Conservation (phyloP, 1,140 invertebrate species). For the Parapsyche elsis region DNA sequence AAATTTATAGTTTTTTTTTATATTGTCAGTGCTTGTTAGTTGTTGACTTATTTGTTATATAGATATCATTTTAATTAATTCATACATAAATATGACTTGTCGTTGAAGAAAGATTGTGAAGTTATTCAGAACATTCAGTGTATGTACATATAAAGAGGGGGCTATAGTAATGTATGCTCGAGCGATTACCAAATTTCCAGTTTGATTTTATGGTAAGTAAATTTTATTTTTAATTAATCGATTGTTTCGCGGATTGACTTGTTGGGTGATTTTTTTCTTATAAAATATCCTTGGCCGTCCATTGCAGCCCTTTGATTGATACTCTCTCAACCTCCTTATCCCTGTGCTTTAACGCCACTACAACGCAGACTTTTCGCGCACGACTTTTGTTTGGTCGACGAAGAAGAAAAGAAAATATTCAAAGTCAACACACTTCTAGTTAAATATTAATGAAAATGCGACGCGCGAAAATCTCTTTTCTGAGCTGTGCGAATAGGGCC, state of each 20-base stretch:
- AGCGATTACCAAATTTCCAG: neutral
- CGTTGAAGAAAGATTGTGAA: slow-evolving; percentile 14
- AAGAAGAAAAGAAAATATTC: slow-evolving; percentile 39
- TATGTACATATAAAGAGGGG: neutral
- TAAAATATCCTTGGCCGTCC: slow-evolving; percentile 34
- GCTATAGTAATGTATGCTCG: slow-evolving; percentile 26
- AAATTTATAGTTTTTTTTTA: slow-evolving; percentile 48
- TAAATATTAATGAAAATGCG: slow-evolving; percentile 56
- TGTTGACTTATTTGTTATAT: slow-evolving; percentile 56
- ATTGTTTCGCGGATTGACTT: neutral
- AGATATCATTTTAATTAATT: neutral
- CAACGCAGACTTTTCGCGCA: slow-evolving; percentile 33
- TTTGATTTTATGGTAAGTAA: slow-evolving; percentile 7
- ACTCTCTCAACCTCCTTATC: slow-evolving; percentile 27
- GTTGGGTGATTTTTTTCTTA: neutral
- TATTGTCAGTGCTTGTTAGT: slow-evolving; percentile 55
- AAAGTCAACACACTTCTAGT: slow-evolving; percentile 46
- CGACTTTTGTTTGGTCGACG: neutral
- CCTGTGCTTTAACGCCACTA: neutral
- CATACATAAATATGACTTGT: slow-evolving; percentile 1
- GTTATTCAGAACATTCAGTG: too few species aligned
- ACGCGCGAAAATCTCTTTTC: slow-evolving; percentile 37
- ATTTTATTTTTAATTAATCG: neutral
- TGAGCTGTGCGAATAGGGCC: slow-evolving; percentile 37
- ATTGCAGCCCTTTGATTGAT: slow-evolving; percentile 41